A percentile compares a stretch with the other conserved stretches of the same genome.
Conservation (phyloP, 1,140 invertebrate species). For the Danaus melanippus region DNA sequence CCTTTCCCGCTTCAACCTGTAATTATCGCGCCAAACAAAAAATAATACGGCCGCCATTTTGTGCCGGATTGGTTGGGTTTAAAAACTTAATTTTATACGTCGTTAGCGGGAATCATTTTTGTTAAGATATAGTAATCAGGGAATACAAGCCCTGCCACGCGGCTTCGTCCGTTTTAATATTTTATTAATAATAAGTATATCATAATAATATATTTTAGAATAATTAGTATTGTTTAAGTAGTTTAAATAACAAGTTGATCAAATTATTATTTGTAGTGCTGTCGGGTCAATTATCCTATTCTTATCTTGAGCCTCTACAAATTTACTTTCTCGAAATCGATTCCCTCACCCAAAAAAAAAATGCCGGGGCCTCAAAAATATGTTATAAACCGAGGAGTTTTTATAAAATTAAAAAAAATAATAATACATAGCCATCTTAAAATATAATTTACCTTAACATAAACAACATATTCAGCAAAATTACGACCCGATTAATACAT, state of each 20-base stretch:
- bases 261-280: too few relatives aligned
- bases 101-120: constrained; percentile 34
- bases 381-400: constrained; percentile 14
- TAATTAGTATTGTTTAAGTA: too few relatives aligned
- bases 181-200: too few relatives aligned
- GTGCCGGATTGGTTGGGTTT: constrained; percentile 24
- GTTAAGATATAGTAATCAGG: constrained; percentile 33
- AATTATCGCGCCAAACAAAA: constrained; percentile 35
- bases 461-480: constrained; percentile 58
- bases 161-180: constrained; percentile 13
- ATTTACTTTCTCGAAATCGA: too few relatives aligned
- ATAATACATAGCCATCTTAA: constrained; percentile 16
- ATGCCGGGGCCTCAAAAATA: constrained; percentile 9
- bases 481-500: constrained; percentile 66
- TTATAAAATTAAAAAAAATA: constrained; percentile 11
- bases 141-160: constrained; percentile 12
- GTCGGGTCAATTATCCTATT: too few relatives aligned
- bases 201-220: too few relatives aligned
- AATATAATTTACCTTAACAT: constrained; percentile 41
- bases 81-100: constrained; percentile 50
- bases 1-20: constrained; percentile 24
- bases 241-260: too few relatives aligned
- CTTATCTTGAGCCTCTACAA: too few relatives aligned
- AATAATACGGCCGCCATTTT: constrained; percentile 36
- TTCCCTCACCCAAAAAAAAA: background rate